These are phyloP conservation scores for Stenoptilia bipunctidactyla DNA, from an alignment of 2,888 invertebrate species.

Conservation along the genomic window DNA sequence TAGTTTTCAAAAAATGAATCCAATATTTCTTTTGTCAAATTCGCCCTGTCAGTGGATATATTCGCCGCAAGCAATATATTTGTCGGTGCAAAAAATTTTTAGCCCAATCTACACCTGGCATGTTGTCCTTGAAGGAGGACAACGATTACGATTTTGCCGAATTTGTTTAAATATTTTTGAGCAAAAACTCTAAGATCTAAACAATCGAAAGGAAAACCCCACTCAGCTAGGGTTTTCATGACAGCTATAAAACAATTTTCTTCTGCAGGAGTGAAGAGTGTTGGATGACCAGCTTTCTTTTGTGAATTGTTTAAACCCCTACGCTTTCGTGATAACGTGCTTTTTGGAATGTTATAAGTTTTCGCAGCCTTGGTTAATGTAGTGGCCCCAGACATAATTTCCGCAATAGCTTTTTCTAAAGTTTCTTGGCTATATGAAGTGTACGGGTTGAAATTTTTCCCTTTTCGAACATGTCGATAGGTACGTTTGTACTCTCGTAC, in stretches of 20 bases:
- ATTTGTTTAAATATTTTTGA: constrained; percentile 13
- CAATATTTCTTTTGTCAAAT: constrained; percentile 1
- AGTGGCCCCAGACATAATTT: constrained; percentile 1
- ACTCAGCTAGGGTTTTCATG: constrained; percentile 7
- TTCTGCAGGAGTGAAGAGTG: constrained; percentile 11
- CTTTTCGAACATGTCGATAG: neutral
- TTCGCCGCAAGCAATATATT: constrained; percentile 4
- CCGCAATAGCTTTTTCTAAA: constrained; percentile 8
- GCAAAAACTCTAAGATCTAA: constrained; percentile 11
- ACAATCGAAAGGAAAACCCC: constrained; percentile 13
- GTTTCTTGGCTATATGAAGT: constrained; percentile 3
- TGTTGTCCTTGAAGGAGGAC: constrained; percentile 10
- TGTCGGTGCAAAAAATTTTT: constrained; percentile 11
- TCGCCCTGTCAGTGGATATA: constrained; percentile 11
- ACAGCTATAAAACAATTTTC: constrained; percentile 8
- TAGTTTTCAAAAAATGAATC: neutral
- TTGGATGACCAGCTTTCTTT: constrained; percentile 13
- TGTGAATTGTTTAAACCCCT: constrained; percentile 12
- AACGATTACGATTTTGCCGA: constrained; percentile 11
- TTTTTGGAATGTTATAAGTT: constrained; percentile 10
- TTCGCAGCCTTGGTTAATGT: constrained; percentile 7
- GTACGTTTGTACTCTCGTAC: too few relatives aligned
- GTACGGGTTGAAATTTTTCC: neutral
- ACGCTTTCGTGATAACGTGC: constrained; percentile 11
- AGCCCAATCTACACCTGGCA: constrained; percentile 13